A percentile compares a stretch with the other conserved stretches of the same genome.
Conservation (phyloP, 2,888 invertebrate species). For the Torymus auratus region DNA sequence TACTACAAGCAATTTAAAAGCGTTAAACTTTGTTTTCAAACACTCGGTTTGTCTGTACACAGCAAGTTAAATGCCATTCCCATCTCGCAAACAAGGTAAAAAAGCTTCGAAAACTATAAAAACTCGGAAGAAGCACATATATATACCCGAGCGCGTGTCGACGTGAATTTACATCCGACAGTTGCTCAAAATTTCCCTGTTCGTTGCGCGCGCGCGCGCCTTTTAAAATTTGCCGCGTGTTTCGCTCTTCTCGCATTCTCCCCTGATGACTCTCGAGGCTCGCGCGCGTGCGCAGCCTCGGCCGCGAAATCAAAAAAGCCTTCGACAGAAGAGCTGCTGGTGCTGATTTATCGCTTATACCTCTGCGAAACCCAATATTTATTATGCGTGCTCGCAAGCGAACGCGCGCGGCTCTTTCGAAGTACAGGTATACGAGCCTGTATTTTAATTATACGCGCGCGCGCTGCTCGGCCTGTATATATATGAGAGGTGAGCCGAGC, state of each 20-base stretch:
- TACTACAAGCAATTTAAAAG: conserved; percentile 4
- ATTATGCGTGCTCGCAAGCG: conserved; percentile 39
- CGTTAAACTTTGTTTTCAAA: conserved; percentile 1
- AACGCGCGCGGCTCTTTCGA: conserved; percentile 14
- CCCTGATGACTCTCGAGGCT: conserved; percentile 30
- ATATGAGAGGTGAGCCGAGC: background rate
- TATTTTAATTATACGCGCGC: no score
- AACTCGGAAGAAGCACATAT: conserved; percentile 5
- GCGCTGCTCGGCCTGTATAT: no score
- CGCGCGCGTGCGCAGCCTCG: background rate
- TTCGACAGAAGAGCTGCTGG: conserved; percentile 31
- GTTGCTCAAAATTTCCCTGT: conserved; percentile 42
- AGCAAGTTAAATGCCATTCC: background rate
- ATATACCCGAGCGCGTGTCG: background rate
- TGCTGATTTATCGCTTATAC: conserved; percentile 51
- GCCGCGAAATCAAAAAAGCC: conserved; percentile 33
- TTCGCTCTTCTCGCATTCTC: background rate
- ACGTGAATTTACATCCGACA: conserved; percentile 52
- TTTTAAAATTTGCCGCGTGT: background rate
- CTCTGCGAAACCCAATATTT: conserved; percentile 35
- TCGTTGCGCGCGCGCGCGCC: conserved; percentile 11
- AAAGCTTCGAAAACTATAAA: background rate
- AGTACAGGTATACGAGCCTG: no score
- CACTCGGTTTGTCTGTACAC: background rate
- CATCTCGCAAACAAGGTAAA: background rate